Conservation (phyloP, 1,140 invertebrate genomes). For the Zophobas atratus region DNA sequence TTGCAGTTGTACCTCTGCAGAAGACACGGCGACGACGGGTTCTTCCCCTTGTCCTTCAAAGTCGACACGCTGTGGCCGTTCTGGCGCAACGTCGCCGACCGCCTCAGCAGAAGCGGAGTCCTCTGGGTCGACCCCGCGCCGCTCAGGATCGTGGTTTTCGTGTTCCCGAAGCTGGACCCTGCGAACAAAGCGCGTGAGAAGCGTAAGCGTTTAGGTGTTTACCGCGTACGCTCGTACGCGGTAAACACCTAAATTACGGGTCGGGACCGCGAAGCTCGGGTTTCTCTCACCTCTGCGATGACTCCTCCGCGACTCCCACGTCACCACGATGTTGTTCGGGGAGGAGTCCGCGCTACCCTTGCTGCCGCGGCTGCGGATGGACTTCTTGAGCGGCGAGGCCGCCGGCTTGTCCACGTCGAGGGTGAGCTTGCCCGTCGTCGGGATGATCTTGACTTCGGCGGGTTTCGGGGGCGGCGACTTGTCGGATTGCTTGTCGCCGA, state of each 20-base stretch:
- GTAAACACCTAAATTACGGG: no score
- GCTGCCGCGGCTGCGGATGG: slow-evolving; percentile 43
- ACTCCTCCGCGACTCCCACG: slow-evolving; percentile 74
- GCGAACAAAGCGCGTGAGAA: slow-evolving; percentile 17
- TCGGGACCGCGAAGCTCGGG: background rate
- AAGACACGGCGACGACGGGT: slow-evolving; percentile 68
- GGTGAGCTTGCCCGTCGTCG: slow-evolving; percentile 55
- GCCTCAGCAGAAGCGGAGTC: slow-evolving; percentile 61
- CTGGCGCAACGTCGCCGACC: slow-evolving; percentile 64
- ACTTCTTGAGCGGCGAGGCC: slow-evolving; percentile 54
- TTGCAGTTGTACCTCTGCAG: slow-evolving; percentile 73
- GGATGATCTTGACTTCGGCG: slow-evolving; percentile 73
- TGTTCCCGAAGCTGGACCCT: slow-evolving; percentile 75
- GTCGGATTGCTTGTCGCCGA: slow-evolving; percentile 75
- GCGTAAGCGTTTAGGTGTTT: no score
- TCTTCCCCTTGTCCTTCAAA: slow-evolving; percentile 66
- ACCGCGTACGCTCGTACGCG: no score
- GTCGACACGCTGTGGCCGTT: slow-evolving; percentile 58
- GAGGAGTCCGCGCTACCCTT: slow-evolving; percentile 57
- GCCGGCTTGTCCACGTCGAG: slow-evolving; percentile 62
- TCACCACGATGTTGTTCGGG: slow-evolving; percentile 70
- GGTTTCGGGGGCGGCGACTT: slow-evolving; percentile 67
- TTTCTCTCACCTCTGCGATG: slow-evolving; percentile 62
- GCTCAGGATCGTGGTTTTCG: slow-evolving; percentile 68
- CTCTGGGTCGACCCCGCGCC: slow-evolving; percentile 64